Percentiles rank a stretch among this genome's conserved stretches.
Conservation (phyloP, 23 tunicate species). For the Styela plicata region DNA sequence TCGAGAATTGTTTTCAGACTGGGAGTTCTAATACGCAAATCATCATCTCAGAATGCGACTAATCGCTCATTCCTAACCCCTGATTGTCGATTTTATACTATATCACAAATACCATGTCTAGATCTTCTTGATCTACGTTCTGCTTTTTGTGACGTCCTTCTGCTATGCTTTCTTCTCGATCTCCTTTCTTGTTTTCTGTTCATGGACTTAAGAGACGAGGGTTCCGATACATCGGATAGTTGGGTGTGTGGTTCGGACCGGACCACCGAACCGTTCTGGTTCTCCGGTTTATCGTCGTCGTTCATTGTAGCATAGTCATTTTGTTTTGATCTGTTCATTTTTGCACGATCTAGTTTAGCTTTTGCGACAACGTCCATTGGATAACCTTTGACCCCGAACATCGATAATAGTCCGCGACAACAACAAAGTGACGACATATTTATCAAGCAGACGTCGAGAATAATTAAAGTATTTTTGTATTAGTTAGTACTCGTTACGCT, state of each 20-base stretch:
- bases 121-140: neutral
- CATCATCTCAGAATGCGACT: no score
- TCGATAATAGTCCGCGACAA: conserved; percentile 19
- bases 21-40: no score
- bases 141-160: neutral
- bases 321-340: neutral
- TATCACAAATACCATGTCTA: neutral
- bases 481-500: no score
- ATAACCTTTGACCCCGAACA: conserved; percentile 14
- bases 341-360: conserved; percentile 7
- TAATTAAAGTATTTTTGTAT: no score
- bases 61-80: no score
- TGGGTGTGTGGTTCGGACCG: neutral
- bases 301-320: neutral
- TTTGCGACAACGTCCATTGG: conserved; percentile 25
- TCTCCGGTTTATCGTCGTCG: neutral
- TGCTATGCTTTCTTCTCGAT: neutral
- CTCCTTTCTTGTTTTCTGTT: neutral
- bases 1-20: no score
- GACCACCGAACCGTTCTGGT: conserved; percentile 8
- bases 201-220: neutral
- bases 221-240: neutral
- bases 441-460: no score
- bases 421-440: conserved; percentile 22
- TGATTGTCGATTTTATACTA: no score